A percentile compares a stretch with the other conserved stretches of the same genome.
These are phyloP conservation scores for Eulithis testata DNA, from an alignment of 2,888 invertebrate genomes.

Conservation along the genomic window DNA sequence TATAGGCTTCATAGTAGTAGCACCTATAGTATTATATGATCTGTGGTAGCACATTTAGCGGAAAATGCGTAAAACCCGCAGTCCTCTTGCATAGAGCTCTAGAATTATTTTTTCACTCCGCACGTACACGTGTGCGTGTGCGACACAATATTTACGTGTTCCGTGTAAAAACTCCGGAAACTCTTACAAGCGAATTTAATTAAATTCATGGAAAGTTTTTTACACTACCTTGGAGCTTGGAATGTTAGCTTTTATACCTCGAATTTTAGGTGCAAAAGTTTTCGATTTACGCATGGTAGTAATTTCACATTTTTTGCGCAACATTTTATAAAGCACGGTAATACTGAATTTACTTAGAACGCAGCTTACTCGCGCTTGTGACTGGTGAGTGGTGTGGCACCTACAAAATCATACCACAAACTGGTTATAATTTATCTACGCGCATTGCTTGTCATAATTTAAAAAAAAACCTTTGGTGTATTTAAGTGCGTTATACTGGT, in stretches of 20 bases:
- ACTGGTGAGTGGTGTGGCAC: neutral
- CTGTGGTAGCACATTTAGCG: no score
- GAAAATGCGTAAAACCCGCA: no score
- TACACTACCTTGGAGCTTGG: constrained; percentile 48
- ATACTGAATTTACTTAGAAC: constrained; percentile 12
- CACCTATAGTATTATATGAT: no score
- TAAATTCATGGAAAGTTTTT: constrained; percentile 56
- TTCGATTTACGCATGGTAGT: constrained; percentile 48
- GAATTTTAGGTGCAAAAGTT: constrained; percentile 48
- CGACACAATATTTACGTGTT: constrained; percentile 43
- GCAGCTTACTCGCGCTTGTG: neutral
- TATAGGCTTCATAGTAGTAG: no score
- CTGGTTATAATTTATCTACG: no score
- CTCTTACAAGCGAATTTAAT: constrained; percentile 53
- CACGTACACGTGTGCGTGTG: constrained; percentile 20
- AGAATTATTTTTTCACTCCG: constrained; percentile 12
- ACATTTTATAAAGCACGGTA: constrained; percentile 38
- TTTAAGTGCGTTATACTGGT: no score
- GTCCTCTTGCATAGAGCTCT: constrained; percentile 5
- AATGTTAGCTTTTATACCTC: constrained; percentile 47
- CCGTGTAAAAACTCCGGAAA: constrained; percentile 46
- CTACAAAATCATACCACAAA: no score
- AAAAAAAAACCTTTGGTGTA: no score
- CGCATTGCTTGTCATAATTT: no score
- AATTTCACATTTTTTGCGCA: constrained; percentile 34